phyloP scores from a whole-genome alignment of 1,140 invertebrate genomes.

The Acromyrmex charruanus region DNA sequence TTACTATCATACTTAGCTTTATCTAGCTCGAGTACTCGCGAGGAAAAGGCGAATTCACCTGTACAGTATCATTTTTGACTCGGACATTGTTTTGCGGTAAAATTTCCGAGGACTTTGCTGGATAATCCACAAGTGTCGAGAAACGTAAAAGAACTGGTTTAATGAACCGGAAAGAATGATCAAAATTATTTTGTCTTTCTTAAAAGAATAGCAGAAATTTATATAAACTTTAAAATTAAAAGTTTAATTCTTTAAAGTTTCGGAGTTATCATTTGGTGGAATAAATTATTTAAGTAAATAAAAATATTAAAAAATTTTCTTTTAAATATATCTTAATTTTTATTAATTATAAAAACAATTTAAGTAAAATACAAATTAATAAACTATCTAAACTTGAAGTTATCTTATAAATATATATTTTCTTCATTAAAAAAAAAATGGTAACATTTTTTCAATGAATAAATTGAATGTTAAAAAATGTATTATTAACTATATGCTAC shows the following conservation, averaged over 20 bases:
- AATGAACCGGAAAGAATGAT: neutral
- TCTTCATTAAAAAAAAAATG: too few relatives aligned
- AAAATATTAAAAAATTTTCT: neutral
- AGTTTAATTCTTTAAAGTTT: neutral
- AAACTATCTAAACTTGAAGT: too few relatives aligned
- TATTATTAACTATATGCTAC: too few relatives aligned
- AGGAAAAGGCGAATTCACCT: neutral
- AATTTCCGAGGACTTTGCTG: slow-evolving; percentile 8
- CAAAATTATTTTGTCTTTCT: neutral
- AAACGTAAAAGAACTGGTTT: slow-evolving; percentile 6
- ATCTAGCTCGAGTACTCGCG: slow-evolving; percentile 8
- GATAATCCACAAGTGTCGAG: slow-evolving; percentile 25
- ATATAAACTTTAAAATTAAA: neutral
- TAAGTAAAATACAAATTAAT: neutral
- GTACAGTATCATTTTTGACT: slow-evolving; percentile 27
- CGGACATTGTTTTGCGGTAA: slow-evolving; percentile 17
- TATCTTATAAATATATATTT: too few relatives aligned
- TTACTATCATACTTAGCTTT: neutral
- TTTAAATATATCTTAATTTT: neutral
- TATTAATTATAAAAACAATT: neutral
- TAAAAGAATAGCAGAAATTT: neutral
- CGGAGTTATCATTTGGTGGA: neutral
- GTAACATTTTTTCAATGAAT: too few relatives aligned
- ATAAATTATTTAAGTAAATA: neutral
- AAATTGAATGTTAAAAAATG: too few relatives aligned